Conservation (phyloP, 2,797 vertebrate species). For the Hipposideros larvatus region DNA sequence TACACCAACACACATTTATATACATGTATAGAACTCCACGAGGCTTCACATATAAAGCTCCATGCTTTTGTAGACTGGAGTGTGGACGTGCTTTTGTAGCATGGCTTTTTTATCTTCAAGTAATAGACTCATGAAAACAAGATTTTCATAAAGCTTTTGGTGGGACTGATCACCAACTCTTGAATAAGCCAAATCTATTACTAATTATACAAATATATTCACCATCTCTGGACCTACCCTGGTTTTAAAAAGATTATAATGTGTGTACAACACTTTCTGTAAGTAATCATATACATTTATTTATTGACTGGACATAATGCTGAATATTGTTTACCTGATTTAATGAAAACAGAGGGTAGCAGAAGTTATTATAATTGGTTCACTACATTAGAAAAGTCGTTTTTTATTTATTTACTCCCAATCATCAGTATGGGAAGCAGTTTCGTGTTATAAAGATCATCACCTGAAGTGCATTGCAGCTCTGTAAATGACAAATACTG, state of each 20-base stretch:
- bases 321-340: neutral
- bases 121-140: slow-evolving; percentile 31
- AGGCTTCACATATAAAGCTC: neutral
- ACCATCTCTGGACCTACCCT: neutral
- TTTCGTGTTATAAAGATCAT: neutral
- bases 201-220: neutral
- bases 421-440: neutral
- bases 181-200: slow-evolving; percentile 28
- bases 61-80: neutral
- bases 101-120: slow-evolving; percentile 5
- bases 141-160: slow-evolving; percentile 17
- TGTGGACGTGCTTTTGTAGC: neutral
- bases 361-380: neutral
- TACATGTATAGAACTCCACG: neutral
- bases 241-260: slow-evolving; percentile 29
- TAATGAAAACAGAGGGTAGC: slow-evolving; percentile 9
- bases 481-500: neutral
- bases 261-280: neutral
- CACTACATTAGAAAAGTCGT: neutral
- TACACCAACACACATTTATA: neutral
- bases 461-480: neutral
- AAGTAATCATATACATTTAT: slow-evolving; percentile 21
- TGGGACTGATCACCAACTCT: neutral
- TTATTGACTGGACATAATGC: neutral
- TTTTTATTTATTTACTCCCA: neutral